Percentiles rank a stretch among this genome's conserved stretches.
phyloP scores from a whole-genome alignment of 2,113 vertebrate genomes.

The Corythaeola cristata region DNA sequence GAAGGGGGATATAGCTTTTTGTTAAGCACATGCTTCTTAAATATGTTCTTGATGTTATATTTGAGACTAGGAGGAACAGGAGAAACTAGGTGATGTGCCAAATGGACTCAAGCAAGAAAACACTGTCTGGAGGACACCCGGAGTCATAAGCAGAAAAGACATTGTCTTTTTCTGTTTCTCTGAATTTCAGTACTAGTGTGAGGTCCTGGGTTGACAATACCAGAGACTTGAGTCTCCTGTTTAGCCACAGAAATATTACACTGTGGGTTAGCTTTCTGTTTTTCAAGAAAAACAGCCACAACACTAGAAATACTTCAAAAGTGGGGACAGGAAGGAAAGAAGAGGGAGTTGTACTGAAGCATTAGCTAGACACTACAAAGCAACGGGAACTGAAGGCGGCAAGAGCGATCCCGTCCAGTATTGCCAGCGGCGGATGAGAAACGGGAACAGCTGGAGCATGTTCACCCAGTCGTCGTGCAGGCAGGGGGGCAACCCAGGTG shows the following conservation, averaged over 20 bases:
- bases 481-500: not conserved
- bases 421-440: conserved; percentile 12
- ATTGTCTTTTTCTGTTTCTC: not conserved
- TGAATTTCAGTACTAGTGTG: conserved; percentile 7
- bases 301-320: not conserved
- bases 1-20: not conserved
- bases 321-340: not conserved
- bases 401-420: not conserved
- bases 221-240: not conserved
- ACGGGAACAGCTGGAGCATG: not conserved
- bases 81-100: not conserved
- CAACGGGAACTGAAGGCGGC: not conserved
- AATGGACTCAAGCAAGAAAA: not conserved
- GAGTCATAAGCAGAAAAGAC: not conserved
- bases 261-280: not conserved
- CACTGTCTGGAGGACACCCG: not conserved
- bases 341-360: not conserved
- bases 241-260: conserved; percentile 12
- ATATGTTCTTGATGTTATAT: not conserved
- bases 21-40: not conserved
- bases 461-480: not conserved
- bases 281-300: not conserved
- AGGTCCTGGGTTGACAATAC: conserved; percentile 5
- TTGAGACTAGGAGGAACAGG: not conserved
- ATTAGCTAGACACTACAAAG: not conserved